Evolutionary conservation across 2,113 vertebrate genomes (phyloP).

Genomic region (Megalops atlanticus): DNA sequence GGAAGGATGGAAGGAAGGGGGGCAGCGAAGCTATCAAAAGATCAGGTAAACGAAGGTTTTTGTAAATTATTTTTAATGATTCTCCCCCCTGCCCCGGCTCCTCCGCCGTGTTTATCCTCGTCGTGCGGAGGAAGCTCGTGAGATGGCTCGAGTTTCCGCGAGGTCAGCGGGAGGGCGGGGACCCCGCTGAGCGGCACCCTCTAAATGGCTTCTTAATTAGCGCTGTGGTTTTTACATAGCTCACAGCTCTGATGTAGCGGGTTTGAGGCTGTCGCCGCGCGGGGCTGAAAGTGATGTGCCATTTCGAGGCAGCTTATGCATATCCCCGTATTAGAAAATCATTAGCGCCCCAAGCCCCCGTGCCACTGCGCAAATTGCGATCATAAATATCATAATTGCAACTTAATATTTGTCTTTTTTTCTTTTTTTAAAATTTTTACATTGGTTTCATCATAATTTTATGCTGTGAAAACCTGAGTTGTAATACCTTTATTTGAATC

Average conservation of each 20-base stretch:
- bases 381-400: conserved; percentile 87
- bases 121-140: conserved; percentile 79
- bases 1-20: conserved; percentile 78
- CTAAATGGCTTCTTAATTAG: conserved; percentile 88
- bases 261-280: conserved; percentile 86
- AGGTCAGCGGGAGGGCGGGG: conserved; percentile 80
- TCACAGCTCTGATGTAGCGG: conserved; percentile 85
- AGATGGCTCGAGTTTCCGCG: conserved; percentile 75
- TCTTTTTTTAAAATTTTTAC: conserved; percentile 76
- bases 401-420: conserved; percentile 75
- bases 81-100: conserved; percentile 88
- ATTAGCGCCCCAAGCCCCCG: conserved; percentile 99
- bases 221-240: conserved; percentile 79
- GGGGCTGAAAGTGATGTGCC: conserved; percentile 95
- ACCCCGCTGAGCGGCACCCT: conserved; percentile 69
- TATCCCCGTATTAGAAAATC: conserved; percentile 99
- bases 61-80: conserved; percentile 93
- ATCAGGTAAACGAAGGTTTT: conserved; percentile 87
- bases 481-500: not conserved
- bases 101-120: conserved; percentile 85
- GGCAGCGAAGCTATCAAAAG: conserved; percentile 76
- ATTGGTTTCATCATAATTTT: not conserved
- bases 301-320: conserved; percentile 99
- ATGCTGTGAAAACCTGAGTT: not conserved
- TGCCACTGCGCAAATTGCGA: conserved; percentile 90